Evolutionary conservation across 2,888 invertebrate species (phyloP).

Genomic region (Trichopria drosophilae): DNA sequence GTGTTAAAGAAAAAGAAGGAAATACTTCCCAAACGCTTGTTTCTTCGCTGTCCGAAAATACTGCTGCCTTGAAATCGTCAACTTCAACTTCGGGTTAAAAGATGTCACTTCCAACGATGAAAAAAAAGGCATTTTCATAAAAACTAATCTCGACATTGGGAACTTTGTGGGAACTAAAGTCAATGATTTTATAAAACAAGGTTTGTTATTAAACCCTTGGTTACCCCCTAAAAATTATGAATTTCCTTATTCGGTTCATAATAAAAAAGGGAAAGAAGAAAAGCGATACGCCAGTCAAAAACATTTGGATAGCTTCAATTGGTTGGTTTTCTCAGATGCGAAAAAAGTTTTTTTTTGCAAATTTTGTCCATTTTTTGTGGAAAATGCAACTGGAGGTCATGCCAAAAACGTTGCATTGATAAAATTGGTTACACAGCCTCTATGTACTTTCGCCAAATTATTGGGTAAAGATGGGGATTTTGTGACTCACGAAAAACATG

Average conservation of each 20-base stretch:
- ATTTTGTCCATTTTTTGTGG: constrained; percentile 26
- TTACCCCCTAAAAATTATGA: constrained; percentile 21
- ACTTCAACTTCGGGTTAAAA: too few species aligned
- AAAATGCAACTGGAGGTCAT: constrained; percentile 4
- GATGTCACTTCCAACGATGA: too few species aligned
- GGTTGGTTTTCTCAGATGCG: constrained; percentile 30
- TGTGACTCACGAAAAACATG: constrained; percentile 12
- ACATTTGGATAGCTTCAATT: constrained; percentile 33
- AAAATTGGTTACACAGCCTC: constrained; percentile 25
- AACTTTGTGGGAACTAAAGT: constrained; percentile 4
- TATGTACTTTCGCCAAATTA: constrained; percentile 22
- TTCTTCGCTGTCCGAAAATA: too few species aligned
- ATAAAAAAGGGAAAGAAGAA: constrained; percentile 17
- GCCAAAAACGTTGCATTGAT: constrained; percentile 1
- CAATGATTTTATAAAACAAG: constrained; percentile 1
- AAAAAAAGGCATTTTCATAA: background rate
- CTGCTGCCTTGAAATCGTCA: too few species aligned
- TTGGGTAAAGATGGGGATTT: constrained; percentile 25
- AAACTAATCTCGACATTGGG: constrained; percentile 3
- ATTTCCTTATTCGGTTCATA: constrained; percentile 24
- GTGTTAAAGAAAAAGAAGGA: too few species aligned
- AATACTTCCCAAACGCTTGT: too few species aligned
- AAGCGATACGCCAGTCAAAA: constrained; percentile 32
- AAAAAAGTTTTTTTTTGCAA: constrained; percentile 30
- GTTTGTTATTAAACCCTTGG: constrained; percentile 13